Evolutionary conservation across 2,113 vertebrate genomes (phyloP), one percentile per base, ranked within the genome.

Genomic region (Artemisiospiza belli): DNA sequence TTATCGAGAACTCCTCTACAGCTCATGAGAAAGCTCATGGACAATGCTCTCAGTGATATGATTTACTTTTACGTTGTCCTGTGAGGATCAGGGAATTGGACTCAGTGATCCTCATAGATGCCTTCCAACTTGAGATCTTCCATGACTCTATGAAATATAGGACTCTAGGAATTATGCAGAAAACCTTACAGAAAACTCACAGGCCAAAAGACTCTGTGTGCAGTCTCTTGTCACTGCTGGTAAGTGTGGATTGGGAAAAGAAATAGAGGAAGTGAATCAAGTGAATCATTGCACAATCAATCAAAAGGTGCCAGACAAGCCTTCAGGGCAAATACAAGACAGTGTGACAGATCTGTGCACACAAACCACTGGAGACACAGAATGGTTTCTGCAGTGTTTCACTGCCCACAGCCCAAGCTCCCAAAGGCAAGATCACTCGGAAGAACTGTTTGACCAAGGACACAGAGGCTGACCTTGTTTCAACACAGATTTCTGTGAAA

Each of bases 401-500:
- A 27, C 55, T 83, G 27, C 41, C 37, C 78, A 28, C 83, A 94
- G 37, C 79, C 86, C 88, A 47, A 80, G 39, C 30, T 90, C 82
- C 84, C 88, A 54, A 80, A 86, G 62, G 61, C 14, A 73, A 49
- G 33, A 69, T 80, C 69, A 4, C 10, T 62, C 3, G 92, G 43
- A 64, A 81, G 47, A 85, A 57, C 82, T 94, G 30, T 76, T 92
- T 92, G 73, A 92, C 75, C 76, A 75, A 86, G 21, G 49, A 46
- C 37, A 55, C 19, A 51, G 28, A 8, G 31, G 7, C 33, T 81
- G 74, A 86, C 67, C 46, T 35, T 41, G 24, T 80, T 87, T 90
- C 84, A 92, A 61, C 35, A 35, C 46, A 44, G 73, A 83, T 92
- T 93, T 90, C 70, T 73, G 72, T 92, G 87, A 87, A 95, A 76